Conservation (phyloP, 2,797 vertebrate genomes). For the Tauraco hartlaubi region DNA sequence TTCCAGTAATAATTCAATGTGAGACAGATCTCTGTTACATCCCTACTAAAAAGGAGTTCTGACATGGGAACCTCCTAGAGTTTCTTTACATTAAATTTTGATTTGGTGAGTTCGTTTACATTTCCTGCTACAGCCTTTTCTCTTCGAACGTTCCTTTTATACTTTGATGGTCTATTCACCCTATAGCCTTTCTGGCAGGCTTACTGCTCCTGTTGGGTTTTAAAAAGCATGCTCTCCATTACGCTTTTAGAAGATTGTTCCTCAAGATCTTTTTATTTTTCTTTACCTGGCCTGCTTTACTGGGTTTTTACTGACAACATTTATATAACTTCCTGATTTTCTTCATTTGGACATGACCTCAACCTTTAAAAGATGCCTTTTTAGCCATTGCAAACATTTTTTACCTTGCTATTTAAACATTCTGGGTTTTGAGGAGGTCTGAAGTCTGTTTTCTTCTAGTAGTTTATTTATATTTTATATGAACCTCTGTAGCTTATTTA, state of each 20-base stretch:
- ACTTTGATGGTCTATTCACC: background rate
- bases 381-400: background rate
- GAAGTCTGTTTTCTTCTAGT: background rate
- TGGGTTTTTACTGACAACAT: background rate
- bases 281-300: background rate
- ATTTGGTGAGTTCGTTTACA: slow-evolving; percentile 2
- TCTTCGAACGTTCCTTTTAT: background rate
- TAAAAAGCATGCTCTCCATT: background rate
- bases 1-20: background rate
- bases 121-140: background rate
- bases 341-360: background rate
- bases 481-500: background rate
- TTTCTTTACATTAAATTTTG: background rate
- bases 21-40: background rate
- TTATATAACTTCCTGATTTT: background rate
- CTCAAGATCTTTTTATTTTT: slow-evolving; percentile 3
- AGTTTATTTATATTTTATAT: background rate
- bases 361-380: background rate
- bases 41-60: background rate
- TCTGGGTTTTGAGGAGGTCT: background rate
- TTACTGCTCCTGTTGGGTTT: background rate
- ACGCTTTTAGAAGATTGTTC: background rate
- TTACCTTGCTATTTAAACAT: background rate
- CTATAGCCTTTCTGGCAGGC: background rate
- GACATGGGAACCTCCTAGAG: background rate